A percentile compares a stretch with the other conserved stretches of the same genome.
These are phyloP conservation scores for Atrichornis clamosus DNA, from an alignment of 2,113 vertebrate genomes.

Conservation along the genomic window DNA sequence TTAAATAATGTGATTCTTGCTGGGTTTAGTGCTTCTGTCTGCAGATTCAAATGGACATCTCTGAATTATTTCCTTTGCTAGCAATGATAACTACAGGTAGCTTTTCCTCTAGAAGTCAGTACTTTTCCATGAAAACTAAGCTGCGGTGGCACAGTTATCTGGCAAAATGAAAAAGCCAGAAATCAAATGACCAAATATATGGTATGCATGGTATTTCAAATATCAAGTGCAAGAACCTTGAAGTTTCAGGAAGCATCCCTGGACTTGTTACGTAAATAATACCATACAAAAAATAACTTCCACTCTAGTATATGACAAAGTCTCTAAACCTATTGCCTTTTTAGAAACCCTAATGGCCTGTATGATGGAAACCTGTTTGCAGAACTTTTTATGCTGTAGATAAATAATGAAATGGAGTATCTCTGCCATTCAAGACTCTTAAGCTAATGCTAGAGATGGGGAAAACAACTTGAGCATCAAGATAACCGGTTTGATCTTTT, in stretches of 20 bases:
- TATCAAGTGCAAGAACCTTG: neutral
- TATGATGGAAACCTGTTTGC: neutral
- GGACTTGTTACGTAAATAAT: neutral
- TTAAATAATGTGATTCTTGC: neutral
- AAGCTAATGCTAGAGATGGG: neutral
- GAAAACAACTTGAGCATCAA: neutral
- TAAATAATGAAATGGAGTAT: neutral
- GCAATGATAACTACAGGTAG: neutral
- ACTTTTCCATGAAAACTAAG: neutral
- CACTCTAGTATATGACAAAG: neutral
- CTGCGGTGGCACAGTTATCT: neutral
- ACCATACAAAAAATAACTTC: neutral
- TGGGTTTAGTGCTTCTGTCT: neutral
- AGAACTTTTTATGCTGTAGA: neutral
- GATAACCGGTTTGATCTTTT: neutral
- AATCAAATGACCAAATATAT: neutral
- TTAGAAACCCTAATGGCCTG: neutral
- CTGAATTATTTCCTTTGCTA: neutral
- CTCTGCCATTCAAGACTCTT: neutral
- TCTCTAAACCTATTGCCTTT: neutral
- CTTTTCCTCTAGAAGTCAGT: neutral
- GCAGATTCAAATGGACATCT: neutral
- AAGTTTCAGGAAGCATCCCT: neutral
- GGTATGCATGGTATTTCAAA: neutral
- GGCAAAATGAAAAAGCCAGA: neutral